Evolutionary conservation across 1,140 invertebrate species (phyloP).

Genomic region (Oncopodura yosiiana): DNA sequence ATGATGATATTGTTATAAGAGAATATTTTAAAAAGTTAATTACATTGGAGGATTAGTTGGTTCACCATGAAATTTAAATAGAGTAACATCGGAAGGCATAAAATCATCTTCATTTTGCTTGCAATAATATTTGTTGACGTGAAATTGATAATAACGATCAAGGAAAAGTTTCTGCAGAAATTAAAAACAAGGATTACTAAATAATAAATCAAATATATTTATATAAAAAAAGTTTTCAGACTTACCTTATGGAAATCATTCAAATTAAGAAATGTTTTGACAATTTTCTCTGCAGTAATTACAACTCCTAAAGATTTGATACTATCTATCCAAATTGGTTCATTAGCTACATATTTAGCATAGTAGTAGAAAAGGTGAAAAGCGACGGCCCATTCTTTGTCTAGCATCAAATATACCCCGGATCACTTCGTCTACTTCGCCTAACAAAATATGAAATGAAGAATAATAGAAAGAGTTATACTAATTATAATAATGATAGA

Average conservation of each 20-base stretch:
- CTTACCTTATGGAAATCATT: conserved; percentile 16
- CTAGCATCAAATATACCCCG: conserved; percentile 28
- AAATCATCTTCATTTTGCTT: neutral
- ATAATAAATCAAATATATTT: neutral
- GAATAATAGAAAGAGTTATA: conserved; percentile 1
- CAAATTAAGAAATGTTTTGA: conserved; percentile 11
- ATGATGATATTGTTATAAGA: neutral
- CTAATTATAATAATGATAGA: neutral
- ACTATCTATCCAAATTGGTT: neutral
- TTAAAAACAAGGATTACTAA: neutral
- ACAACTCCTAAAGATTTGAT: neutral
- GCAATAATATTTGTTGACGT: neutral
- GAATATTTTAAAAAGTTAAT: neutral
- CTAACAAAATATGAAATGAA: no score
- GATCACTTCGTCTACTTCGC: conserved; percentile 13
- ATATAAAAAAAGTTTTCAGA: neutral
- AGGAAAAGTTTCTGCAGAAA: conserved; percentile 16
- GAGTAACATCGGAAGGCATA: neutral
- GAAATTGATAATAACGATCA: conserved; percentile 7
- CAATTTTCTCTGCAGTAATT: conserved; percentile 11
- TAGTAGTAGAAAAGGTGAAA: conserved; percentile 27
- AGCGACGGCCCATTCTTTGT: conserved; percentile 10
- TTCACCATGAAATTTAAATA: conserved; percentile 1
- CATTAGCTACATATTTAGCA: conserved; percentile 17
- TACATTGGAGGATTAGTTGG: conserved; percentile 4